These are phyloP conservation scores for Ctenomys sociabilis DNA, from an alignment of 2,113 vertebrate species.

Conservation along the genomic window DNA sequence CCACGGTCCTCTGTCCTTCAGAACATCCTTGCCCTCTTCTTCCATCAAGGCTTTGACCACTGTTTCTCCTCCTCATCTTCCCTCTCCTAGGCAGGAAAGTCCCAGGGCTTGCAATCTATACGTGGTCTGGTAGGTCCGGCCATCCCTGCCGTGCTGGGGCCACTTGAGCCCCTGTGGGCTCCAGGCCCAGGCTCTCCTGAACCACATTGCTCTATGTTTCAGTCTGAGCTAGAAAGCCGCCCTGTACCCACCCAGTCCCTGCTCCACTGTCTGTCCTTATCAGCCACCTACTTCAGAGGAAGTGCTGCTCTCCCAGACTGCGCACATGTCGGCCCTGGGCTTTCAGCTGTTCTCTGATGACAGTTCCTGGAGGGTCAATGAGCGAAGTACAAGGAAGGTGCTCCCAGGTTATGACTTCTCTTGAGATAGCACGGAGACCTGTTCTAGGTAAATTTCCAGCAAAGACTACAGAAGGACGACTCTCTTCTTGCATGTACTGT, in stretches of 20 bases:
- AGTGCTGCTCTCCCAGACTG: background rate
- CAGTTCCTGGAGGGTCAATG: background rate
- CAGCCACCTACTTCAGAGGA: background rate
- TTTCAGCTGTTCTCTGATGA: background rate
- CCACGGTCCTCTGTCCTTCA: background rate
- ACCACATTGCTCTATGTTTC: background rate
- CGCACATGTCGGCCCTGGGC: background rate
- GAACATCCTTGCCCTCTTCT: background rate
- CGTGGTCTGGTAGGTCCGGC: background rate
- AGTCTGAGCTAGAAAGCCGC: conserved; percentile 20
- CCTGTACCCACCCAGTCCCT: background rate
- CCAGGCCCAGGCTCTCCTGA: background rate
- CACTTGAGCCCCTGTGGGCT: background rate
- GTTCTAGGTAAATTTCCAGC: background rate
- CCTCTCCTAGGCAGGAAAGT: background rate
- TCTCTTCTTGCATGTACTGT: background rate
- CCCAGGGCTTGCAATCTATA: background rate
- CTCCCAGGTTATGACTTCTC: background rate
- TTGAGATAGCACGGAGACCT: background rate
- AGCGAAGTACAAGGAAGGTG: background rate
- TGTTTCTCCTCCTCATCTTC: background rate
- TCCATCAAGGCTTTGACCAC: background rate
- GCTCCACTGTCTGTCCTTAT: background rate
- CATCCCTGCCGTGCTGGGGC: background rate
- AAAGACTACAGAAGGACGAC: background rate